Percentiles rank a stretch among this genome's conserved stretches.
Conservation (phyloP, 2,113 vertebrate species). For the Larimichthys polyactis region DNA sequence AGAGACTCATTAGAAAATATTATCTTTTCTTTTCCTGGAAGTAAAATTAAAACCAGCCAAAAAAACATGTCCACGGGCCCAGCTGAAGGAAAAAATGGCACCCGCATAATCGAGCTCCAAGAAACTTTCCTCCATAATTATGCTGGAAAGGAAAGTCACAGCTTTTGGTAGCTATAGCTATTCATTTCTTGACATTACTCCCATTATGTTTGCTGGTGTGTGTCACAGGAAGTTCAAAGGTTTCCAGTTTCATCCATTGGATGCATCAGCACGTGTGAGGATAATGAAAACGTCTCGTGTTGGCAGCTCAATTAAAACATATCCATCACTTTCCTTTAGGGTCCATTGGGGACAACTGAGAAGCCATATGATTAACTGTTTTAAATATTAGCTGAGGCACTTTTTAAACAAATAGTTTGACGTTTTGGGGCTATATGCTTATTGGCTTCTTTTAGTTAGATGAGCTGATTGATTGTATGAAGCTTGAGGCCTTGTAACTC, state of each 20-base stretch:
- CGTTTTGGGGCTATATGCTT: not conserved
- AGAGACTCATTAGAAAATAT: conserved; percentile 50
- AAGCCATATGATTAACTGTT: conserved; percentile 19
- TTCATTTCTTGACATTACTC: not conserved
- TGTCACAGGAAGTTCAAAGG: not conserved
- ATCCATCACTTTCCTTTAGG: conserved; percentile 32
- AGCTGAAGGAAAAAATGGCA: not conserved
- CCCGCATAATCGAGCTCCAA: not conserved
- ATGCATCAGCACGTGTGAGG: not conserved
- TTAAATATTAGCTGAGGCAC: not conserved
- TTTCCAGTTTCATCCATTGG: not conserved
- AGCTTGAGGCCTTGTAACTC: not conserved
- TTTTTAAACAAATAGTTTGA: not conserved
- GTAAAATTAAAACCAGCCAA: conserved; percentile 8
- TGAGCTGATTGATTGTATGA: not conserved
- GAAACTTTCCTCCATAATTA: not conserved
- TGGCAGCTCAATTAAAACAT: conserved; percentile 47
- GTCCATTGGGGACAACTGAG: conserved; percentile 16
- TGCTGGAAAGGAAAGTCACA: not conserved
- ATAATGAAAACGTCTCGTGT: conserved; percentile 19
- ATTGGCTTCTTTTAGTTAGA: not conserved
- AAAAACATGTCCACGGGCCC: not conserved
- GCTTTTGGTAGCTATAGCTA: not conserved
- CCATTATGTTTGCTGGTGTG: not conserved
- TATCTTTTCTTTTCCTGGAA: conserved; percentile 23